Conservation (phyloP, 2,888 invertebrate species). For the Pandemis corylana region DNA sequence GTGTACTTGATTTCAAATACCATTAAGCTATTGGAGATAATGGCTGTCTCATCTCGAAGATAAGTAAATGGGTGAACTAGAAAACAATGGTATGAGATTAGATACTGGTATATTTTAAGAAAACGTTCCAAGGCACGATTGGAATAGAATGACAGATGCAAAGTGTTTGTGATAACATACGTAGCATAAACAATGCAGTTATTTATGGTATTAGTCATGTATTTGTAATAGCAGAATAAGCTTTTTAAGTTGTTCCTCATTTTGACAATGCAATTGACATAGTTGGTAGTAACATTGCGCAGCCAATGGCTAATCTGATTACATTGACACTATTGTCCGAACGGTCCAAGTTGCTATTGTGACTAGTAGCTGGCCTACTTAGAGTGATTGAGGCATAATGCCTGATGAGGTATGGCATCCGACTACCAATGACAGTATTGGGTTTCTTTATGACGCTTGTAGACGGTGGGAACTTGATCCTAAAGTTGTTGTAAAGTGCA, state of each 20-base stretch:
- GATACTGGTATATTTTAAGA: constrained; percentile 20
- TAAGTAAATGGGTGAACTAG: constrained; percentile 22
- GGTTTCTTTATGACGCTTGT: constrained; percentile 27
- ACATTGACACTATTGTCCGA: constrained; percentile 30
- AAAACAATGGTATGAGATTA: constrained; percentile 19
- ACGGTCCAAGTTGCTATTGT: constrained; percentile 23
- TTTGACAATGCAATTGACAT: constrained; percentile 20
- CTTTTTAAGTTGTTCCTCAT: not conserved
- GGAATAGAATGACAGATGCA: constrained; percentile 4
- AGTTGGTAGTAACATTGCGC: constrained; percentile 10
- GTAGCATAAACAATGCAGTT: not conserved
- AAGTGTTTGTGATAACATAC: constrained; percentile 6
- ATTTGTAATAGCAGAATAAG: not conserved
- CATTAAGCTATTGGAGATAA: constrained; percentile 28
- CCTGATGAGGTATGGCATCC: constrained; percentile 29
- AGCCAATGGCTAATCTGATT: constrained; percentile 26
- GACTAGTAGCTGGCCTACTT: constrained; percentile 34
- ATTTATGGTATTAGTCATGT: not conserved
- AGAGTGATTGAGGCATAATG: constrained; percentile 34
- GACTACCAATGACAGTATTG: constrained; percentile 24
- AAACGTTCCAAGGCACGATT: not conserved
- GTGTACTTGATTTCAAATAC: constrained; percentile 29
- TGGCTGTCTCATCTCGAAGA: constrained; percentile 17
- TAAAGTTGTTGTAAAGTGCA: constrained; percentile 32
- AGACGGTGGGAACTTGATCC: constrained; percentile 27